These are phyloP conservation scores for Catagonus wagneri DNA, from an alignment of 2,113 vertebrate genomes.

Conservation along the genomic window DNA sequence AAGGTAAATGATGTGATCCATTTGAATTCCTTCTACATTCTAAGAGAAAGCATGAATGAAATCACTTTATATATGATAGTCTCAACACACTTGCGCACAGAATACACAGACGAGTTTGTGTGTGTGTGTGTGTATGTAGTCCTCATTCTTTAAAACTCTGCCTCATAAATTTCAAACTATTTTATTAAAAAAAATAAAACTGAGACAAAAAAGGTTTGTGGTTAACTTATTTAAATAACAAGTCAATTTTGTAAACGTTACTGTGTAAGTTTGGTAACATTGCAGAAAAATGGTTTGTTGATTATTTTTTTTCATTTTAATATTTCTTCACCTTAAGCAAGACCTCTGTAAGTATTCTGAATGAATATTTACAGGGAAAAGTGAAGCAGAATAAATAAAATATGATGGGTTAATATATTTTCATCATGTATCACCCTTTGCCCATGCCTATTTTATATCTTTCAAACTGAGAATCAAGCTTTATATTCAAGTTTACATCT, in stretches of 20 bases:
- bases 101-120: no score
- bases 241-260: background rate
- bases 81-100: background rate
- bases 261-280: background rate
- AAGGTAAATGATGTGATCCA: background rate
- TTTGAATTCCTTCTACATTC: background rate
- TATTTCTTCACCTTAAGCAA: background rate
- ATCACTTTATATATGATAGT: background rate
- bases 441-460: background rate
- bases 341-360: background rate
- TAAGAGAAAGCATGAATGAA: background rate
- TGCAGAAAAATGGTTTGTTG: background rate
- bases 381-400: background rate
- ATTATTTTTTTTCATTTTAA: background rate
- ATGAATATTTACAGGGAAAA: background rate
- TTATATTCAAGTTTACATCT: background rate
- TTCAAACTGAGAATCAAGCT: constrained; percentile 6
- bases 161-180: background rate
- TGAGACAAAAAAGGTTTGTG: background rate
- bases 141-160: background rate
- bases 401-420: background rate
- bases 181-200: background rate
- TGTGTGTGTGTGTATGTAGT: no score
- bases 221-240: background rate
- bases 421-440: background rate